These are phyloP conservation scores for Pegea sp. DNA, from an alignment of 23 tunicate species.

Conservation along the genomic window DNA sequence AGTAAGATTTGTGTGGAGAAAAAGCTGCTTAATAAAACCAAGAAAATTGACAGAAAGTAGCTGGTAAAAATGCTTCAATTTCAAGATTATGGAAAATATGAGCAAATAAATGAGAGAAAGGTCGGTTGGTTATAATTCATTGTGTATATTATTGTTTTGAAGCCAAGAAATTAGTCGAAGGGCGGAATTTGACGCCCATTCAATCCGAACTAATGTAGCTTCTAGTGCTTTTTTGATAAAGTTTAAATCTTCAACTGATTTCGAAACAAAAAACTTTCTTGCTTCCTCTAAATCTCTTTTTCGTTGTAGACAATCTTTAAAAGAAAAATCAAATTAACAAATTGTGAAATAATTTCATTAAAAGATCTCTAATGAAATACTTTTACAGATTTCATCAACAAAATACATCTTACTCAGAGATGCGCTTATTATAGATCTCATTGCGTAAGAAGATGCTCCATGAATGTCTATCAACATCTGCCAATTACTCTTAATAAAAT, in stretches of 20 bases:
- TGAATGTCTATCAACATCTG: slow-evolving; percentile 7
- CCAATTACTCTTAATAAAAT: slow-evolving; percentile 44
- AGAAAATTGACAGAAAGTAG: no score
- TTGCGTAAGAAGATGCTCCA: slow-evolving; percentile 13
- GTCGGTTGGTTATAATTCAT: no score
- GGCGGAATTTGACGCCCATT: no score
- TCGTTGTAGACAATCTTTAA: background rate
- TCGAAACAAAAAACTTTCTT: slow-evolving; percentile 14
- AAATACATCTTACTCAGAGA: slow-evolving; percentile 14
- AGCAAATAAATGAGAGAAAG: no score
- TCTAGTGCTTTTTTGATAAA: slow-evolving; percentile 26
- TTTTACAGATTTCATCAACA: background rate
- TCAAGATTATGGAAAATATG: no score
- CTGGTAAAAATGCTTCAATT: no score
- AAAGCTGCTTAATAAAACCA: no score
- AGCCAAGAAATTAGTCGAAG: no score
- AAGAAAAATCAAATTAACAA: background rate
- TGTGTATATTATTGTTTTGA: no score
- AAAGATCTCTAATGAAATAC: background rate
- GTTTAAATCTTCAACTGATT: slow-evolving; percentile 13
- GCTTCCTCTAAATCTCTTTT: slow-evolving; percentile 28
- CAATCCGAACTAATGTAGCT: no score
- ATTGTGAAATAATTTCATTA: background rate
- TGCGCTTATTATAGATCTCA: slow-evolving; percentile 8
- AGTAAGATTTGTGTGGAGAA: no score